Conservation (phyloP, 2,113 vertebrate species). For the Panthera tigris region DNA sequence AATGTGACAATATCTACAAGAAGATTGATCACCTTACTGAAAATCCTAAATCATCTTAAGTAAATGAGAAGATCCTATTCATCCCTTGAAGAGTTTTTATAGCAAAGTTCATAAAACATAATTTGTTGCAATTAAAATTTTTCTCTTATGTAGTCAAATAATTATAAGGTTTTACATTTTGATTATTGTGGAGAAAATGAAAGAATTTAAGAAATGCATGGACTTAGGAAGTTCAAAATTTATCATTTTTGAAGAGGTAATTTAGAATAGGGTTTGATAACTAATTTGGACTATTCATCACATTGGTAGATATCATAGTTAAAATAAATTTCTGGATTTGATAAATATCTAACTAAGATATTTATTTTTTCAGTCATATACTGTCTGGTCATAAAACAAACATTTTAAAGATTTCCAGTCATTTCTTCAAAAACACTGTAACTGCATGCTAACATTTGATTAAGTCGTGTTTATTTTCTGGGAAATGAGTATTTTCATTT, state of each 20-base stretch:
- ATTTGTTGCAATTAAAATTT: conserved; percentile 54
- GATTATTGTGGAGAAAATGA: conserved; percentile 55
- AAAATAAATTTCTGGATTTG: conserved; percentile 64
- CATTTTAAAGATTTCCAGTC: conserved; percentile 62
- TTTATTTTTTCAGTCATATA: conserved; percentile 59
- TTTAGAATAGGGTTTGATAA: conserved; percentile 58
- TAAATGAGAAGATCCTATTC: conserved; percentile 61
- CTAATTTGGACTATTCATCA: conserved; percentile 78
- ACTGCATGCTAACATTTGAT: conserved; percentile 34
- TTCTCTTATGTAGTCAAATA: conserved; percentile 39
- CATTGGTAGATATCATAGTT: conserved; percentile 80
- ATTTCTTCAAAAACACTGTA: conserved; percentile 54
- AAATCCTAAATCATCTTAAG: conserved; percentile 19
- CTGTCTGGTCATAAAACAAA: conserved; percentile 49
- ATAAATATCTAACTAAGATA: conserved; percentile 62
- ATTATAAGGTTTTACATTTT: conserved; percentile 45
- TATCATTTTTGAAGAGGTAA: conserved; percentile 63
- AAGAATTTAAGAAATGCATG: conserved; percentile 63
- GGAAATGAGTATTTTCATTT: conserved; percentile 50
- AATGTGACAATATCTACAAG: conserved; percentile 46
- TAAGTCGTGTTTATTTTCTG: conserved; percentile 22
- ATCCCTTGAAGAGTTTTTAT: conserved; percentile 56
- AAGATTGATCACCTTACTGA: conserved; percentile 17
- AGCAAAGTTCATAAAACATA: conserved; percentile 48
- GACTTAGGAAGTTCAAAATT: conserved; percentile 64